A percentile compares a stretch with the other conserved stretches of the same genome.
Evolutionary conservation across 2,113 vertebrate species (phyloP).

Genomic region (Tupaia chinensis): DNA sequence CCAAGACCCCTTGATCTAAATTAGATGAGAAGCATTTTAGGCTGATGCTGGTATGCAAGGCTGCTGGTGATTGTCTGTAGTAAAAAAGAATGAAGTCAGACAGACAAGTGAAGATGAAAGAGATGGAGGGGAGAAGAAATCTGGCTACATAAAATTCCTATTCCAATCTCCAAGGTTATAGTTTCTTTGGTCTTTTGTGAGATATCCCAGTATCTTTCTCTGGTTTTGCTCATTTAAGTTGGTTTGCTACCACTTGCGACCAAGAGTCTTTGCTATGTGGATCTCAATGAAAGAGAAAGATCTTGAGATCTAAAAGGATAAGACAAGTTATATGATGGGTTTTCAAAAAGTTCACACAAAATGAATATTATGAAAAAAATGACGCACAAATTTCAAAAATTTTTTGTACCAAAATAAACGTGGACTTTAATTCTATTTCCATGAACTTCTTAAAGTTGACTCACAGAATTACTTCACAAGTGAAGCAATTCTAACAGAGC

Average conservation of each 20-base stretch:
- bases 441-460: not conserved
- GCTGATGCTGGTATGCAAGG: not conserved
- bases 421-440: too few species aligned
- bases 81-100: not conserved
- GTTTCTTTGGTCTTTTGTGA: not conserved
- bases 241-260: not conserved
- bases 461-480: not conserved
- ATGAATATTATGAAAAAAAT: too few species aligned
- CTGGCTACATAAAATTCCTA: not conserved
- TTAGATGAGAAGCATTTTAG: not conserved
- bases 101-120: not conserved
- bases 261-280: not conserved
- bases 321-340: too few species aligned
- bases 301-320: not conserved
- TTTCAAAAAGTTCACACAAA: too few species aligned
- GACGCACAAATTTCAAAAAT: too few species aligned
- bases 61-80: not conserved
- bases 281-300: not conserved
- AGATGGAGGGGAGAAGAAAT: not conserved
- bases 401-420: too few species aligned
- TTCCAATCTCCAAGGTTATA: not conserved
- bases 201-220: not conserved
- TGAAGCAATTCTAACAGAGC: not conserved
- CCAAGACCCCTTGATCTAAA: not conserved
- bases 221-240: slow-evolving; percentile 17